phyloP scores from a whole-genome alignment of 2,113 vertebrate genomes.

The Oncorhynchus mykiss region DNA sequence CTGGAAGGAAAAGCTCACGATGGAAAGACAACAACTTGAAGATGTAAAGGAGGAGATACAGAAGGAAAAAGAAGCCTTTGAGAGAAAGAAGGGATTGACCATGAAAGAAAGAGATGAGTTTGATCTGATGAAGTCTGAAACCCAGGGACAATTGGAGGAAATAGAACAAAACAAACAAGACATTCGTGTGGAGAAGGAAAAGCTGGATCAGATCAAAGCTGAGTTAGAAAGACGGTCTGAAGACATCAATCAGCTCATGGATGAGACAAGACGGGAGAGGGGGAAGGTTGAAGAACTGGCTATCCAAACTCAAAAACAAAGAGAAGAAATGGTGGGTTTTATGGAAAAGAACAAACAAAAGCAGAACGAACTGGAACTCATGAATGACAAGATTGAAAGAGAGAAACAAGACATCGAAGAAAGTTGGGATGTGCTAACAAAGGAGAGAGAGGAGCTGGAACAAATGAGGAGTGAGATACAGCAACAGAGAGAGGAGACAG shows the following conservation, averaged over 20 bases:
- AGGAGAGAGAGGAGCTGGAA: conserved; percentile 32
- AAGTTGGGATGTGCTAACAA: conserved; percentile 8
- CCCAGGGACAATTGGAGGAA: conserved; percentile 4
- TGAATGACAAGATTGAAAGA: not conserved
- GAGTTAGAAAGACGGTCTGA: conserved; percentile 22
- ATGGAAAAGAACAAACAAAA: not conserved
- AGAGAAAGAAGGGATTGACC: not conserved
- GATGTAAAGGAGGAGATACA: conserved; percentile 1
- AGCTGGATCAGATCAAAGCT: conserved; percentile 26
- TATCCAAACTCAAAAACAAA: conserved; percentile 1
- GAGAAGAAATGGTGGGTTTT: not conserved
- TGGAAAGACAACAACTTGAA: conserved; percentile 13
- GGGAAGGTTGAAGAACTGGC: not conserved
- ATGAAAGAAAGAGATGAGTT: not conserved
- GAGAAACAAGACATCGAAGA: conserved; percentile 17
- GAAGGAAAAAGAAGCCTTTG: conserved; percentile 11
- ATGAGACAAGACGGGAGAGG: not conserved
- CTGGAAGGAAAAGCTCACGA: not conserved
- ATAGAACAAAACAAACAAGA: conserved; percentile 5
- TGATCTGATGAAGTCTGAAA: not conserved
- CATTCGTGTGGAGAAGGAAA: not conserved
- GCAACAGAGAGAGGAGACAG: too few relatives aligned
- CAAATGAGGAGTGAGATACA: not conserved
- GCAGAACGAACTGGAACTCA: not conserved
- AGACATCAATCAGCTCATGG: conserved; percentile 9